Evolutionary conservation across 2,888 invertebrate species (phyloP), one percentile per base, ranked within the genome.

Genomic region (Ornithoptera priamus): DNA sequence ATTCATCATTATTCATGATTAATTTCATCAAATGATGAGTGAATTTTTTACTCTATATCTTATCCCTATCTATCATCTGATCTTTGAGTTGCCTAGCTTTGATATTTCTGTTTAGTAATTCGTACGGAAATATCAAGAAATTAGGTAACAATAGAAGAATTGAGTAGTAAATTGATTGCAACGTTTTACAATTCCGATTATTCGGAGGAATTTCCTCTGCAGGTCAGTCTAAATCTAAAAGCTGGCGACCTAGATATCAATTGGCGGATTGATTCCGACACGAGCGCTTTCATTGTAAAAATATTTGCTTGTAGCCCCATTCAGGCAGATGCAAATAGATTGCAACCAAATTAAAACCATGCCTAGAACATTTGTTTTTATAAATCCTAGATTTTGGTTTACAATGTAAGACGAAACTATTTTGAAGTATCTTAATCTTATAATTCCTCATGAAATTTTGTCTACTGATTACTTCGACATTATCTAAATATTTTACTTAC

Each of bases 161-260:
- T 58, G 8, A 58, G 8, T 3, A 58, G 22, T 20, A 58, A 58
- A 22, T 24, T 24, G 20, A 1, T 22, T 46, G n/a, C 42, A 42
- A 3, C 3, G 46, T 2, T 62, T 20, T 46, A 18, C n/a, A 18
- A 58, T 58, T 58, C n/a, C n/a, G 57, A 15, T 10, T 12, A 22
- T 58, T 58, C 57, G 1, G 53, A n/a, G 53, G 53, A 53, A 53
- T 53, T 53, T 53, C 18, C 53, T 18, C n/a, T 53, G 12, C 65
- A 39, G 65, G 15, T 30, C 18, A 57, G 57, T 58, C 62, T 62
- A 56, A 65, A 62, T 65, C 65, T 69, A 56, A 65, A 69, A 65
- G 61, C 69, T 57, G 46, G 65, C 57, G 69, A 65, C 69, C 69
- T 62, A 65, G 36, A 69, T 62, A 62, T 69, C 69, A 62, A 65